Evolutionary conservation across 2,113 vertebrate species (phyloP), one percentile per base, ranked within the genome.

Genomic region (Theristicus caerulescens): DNA sequence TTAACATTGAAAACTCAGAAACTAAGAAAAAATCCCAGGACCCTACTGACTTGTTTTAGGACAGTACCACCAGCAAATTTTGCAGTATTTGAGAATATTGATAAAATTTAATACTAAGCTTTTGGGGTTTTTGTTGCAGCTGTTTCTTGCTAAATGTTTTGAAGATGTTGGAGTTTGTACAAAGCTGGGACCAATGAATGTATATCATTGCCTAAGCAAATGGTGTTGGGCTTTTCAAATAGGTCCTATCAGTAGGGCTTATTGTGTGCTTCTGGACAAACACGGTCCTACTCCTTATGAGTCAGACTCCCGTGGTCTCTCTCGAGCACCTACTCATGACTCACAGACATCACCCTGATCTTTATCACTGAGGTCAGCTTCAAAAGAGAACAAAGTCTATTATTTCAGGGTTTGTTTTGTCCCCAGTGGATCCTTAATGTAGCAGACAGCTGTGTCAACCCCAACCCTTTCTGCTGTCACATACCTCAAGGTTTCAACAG

Each of bases 301-400:
- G 71, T 95, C 94, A 95, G 21, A 2, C 46, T 71, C 93, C 49
- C 19, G 27, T 81, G 93, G 82, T 91, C 51, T 91, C 82, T 83
- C 59, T 91, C 51, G 31, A 22, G 82, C 87, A 94, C 86, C 91
- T 96, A 40, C 81, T 72, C 42, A 18, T 97, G 95, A 96, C 74
- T 95, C 95, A 91, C 40, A 90, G 42, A 31, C 79, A 86, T 58
- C 74, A 82, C 71, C 36, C 91, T 66, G 73, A 70, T 86, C 70
- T 80, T 61, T 82, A 90, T 94, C 89, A 76, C 52, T 13, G 49
- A 85, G 51, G 42, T 62, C 73, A 88, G 46, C 67, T 95, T 89
- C 70, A 42, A 62, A 79, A 82, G 52, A 85, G 62, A 86, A 36
- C 46, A 47, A 89, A 57, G 73, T 47, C 65, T 85, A 3, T 40